Base-by-base conservation (phyloP, 2,113 vertebrate species). In the Sakesphorus luctuosus region DNA sequence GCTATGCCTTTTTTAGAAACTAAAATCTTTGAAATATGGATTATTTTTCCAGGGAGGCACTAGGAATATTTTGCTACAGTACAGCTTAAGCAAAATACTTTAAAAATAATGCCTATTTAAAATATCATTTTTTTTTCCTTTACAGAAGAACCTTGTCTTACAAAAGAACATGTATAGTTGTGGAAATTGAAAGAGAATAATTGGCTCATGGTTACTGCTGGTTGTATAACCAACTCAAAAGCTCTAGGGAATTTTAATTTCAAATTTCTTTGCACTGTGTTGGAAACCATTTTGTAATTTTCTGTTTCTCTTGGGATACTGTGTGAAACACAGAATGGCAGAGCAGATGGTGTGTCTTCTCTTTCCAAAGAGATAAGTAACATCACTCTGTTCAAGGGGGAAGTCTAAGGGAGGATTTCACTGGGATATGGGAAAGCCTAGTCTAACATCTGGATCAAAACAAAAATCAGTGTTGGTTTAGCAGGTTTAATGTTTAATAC, bases 301-400 rank as follows among this genome's bases (percentile, higher is more conserved):
- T 91, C 40, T 87, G 33, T 69, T 93, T 90, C 82, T 93, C 95
- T 83, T 67, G 87, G 82, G 90, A 73, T 77, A 15, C 35, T 12
- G 52, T 31, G 36, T 83, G 91, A 91, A 87, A 55, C 76, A 52
- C 50, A 66, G 86, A 67, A 87, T 8, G 25, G 82, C 72, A 80
- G 85, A 93, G 79, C 93, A 96, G 93, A 96, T 90, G 92, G 92
- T 3, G 0, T 61, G 47, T 26, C 89, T 93, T 68, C 46, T 76
- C 11, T 63, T 79, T 79, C 82, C 79, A 88, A 18, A 72, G 86
- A 83, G 67, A 66, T 1, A 1, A 71, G 43, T 11, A 65, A 15
- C 7, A 77, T 8, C 33, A 8, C 44, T 43, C n/a, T 55, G 50
- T 29, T 93, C 35, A 35, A 66, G 66, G 55, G 50, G 40, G 36